Percentiles rank a stretch among this genome's conserved stretches.
Conservation (phyloP, 2,888 invertebrate species). For the Athalia circularis region DNA sequence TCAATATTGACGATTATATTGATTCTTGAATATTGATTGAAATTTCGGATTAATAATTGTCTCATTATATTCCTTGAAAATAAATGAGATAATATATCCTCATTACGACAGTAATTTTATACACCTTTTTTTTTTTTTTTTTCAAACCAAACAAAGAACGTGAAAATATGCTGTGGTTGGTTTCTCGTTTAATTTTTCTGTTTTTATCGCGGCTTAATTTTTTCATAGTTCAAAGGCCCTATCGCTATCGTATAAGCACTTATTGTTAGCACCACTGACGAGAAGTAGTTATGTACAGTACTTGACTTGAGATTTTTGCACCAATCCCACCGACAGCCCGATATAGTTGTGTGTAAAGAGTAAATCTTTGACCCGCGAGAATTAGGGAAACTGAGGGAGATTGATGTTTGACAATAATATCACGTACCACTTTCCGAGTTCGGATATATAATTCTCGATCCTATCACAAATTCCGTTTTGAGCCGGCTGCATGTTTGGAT, state of each 20-base stretch:
- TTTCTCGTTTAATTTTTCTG: conserved; percentile 11
- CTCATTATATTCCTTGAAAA: too few relatives aligned
- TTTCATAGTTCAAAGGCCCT: conserved; percentile 21
- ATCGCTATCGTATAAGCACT: conserved; percentile 30
- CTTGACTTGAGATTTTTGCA: conserved; percentile 16
- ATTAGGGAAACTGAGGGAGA: not conserved
- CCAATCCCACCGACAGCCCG: conserved; percentile 47
- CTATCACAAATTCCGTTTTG: conserved; percentile 79
- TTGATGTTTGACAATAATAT: conserved; percentile 21
- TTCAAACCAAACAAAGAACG: conserved; percentile 51
- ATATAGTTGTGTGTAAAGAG: conserved; percentile 51
- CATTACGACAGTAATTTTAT: too few relatives aligned
- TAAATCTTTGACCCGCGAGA: conserved; percentile 53
- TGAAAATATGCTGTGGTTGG: not conserved
- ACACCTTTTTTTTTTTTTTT: too few relatives aligned
- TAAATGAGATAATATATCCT: too few relatives aligned
- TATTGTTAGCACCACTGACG: conserved; percentile 19
- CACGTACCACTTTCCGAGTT: conserved; percentile 82
- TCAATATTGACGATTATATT: too few relatives aligned
- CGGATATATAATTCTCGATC: conserved; percentile 81
- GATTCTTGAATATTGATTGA: too few relatives aligned
- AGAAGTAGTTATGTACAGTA: not conserved
- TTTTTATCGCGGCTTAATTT: conserved; percentile 47
- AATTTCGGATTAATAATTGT: too few relatives aligned
- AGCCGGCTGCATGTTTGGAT: conserved; percentile 65